A percentile compares a stretch with the other conserved stretches of the same genome.
Evolutionary conservation across 2,888 invertebrate genomes (phyloP).

Genomic region (Cosmorhoe ocellata): DNA sequence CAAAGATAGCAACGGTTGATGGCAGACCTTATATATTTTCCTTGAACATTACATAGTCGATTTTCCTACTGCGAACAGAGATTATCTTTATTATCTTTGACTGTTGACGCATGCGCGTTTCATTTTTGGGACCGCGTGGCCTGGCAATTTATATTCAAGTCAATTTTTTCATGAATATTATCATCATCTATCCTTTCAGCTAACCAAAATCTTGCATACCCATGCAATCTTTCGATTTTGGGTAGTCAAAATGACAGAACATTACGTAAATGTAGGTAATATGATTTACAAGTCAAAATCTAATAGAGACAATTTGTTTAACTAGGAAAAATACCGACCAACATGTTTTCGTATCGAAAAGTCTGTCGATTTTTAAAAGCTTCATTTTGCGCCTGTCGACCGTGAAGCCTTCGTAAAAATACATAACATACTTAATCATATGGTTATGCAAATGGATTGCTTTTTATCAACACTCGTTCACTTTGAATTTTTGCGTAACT

Average conservation of each 20-base stretch:
- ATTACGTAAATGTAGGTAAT: slow-evolving; percentile 15
- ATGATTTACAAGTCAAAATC: slow-evolving; percentile 23
- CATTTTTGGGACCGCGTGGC: slow-evolving; percentile 22
- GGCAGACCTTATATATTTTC: slow-evolving; percentile 30
- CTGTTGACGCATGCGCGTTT: slow-evolving; percentile 24
- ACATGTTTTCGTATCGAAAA: background rate
- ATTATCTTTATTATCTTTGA: slow-evolving; percentile 29
- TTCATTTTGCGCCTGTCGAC: slow-evolving; percentile 9
- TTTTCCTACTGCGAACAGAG: slow-evolving; percentile 30
- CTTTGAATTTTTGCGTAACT: slow-evolving; percentile 40
- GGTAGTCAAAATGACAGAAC: background rate
- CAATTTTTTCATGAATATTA: slow-evolving; percentile 27
- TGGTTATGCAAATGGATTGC: slow-evolving; percentile 22
- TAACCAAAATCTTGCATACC: slow-evolving; percentile 19
- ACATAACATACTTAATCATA: slow-evolving; percentile 19
- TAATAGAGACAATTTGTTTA: background rate
- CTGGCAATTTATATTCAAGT: slow-evolving; percentile 19
- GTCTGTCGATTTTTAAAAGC: slow-evolving; percentile 2
- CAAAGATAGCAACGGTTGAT: slow-evolving; percentile 35
- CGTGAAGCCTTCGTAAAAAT: slow-evolving; percentile 16
- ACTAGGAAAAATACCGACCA: background rate
- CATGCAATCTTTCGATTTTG: slow-evolving; percentile 24
- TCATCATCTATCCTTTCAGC: slow-evolving; percentile 12
- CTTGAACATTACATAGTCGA: slow-evolving; percentile 27
- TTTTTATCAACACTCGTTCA: slow-evolving; percentile 40